Percentiles rank a stretch among this genome's conserved stretches.
Evolutionary conservation across 2,797 vertebrate species (phyloP).

Genomic region (Calcarius lapponicus): DNA sequence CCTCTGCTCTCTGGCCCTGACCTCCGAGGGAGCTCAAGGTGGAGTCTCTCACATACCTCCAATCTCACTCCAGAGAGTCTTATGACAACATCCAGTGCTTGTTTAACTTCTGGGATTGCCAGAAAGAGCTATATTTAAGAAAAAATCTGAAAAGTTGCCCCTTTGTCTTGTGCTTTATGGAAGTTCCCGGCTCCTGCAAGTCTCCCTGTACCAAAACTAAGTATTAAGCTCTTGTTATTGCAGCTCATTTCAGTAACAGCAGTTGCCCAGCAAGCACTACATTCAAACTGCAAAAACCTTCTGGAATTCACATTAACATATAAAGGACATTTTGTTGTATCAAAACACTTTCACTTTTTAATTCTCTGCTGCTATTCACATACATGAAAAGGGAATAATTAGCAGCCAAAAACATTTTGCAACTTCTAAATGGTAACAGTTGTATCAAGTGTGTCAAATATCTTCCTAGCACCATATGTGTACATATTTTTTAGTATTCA

Average conservation of each 20-base stretch:
- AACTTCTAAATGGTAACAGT: not conserved
- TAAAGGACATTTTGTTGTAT: slow-evolving; percentile 6
- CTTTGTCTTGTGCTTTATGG: slow-evolving; percentile 35
- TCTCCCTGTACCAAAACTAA: slow-evolving; percentile 46
- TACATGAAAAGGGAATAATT: not conserved
- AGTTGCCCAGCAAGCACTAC: slow-evolving; percentile 9
- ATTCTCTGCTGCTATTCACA: not conserved
- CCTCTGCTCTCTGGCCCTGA: not conserved
- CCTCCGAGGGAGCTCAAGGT: not conserved
- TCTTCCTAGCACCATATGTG: not conserved
- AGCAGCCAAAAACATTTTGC: not conserved
- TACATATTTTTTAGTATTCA: not conserved
- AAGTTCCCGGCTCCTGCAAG: slow-evolving; percentile 56
- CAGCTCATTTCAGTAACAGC: slow-evolving; percentile 27
- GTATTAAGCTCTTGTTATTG: slow-evolving; percentile 46
- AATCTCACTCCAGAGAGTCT: not conserved
- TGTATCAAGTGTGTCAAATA: not conserved
- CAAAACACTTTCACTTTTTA: not conserved
- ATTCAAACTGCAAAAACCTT: not conserved
- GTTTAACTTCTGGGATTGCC: slow-evolving; percentile 52
- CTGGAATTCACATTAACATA: slow-evolving; percentile 48
- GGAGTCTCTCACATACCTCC: not conserved
- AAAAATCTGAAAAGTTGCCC: slow-evolving; percentile 18
- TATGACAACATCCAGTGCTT: slow-evolving; percentile 54
- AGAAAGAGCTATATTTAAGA: slow-evolving; percentile 45